Evolutionary conservation across 2,113 vertebrate species (phyloP), one percentile per base, ranked within the genome.

Genomic region (Dinomys branickii): DNA sequence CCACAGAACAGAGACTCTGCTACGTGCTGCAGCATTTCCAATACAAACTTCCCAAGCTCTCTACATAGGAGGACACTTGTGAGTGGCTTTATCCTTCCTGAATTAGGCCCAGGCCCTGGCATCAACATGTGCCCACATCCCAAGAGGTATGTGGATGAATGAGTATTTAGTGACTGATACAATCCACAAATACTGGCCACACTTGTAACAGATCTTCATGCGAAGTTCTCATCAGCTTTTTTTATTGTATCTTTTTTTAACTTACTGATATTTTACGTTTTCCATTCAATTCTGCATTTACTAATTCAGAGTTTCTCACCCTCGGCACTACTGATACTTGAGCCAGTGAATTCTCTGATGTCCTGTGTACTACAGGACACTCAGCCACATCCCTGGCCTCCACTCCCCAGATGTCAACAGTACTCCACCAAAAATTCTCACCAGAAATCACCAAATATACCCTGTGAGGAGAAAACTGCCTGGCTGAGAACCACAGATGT

Each of bases 191-290:
- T 35, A 28, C 47, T 0, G 44, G 47, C 9, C 81, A 93, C 28
- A n/a, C 63, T n/a, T 59, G 35, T 13, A 65, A 78, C 13, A 26
- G 4, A 22, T 41, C 56, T 50, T 92, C 44, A 10, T 54, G 33
- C 58, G 69, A 86, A 91, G 52, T 75, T 56, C 58, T 30, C 30
- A 59, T 75, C 7, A 7, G 30, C 22, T 81, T 47, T 59, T 56
- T 78, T 33, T 63, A 13, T 78, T n/a, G 3, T 56, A n/a, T 38
- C 20, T 83, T 28, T 59, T 26, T 50, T 84, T 26, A 81, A 85
- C n/a, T 78, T 96, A 71, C 44, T 92, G 47, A 94, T 78, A 83
- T 92, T 75, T 73, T 38, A 10, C 38, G 14, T 69, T 54, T 97
- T 75, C 26, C 50, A 22, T 33, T 80, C 28, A 6, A 7, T 59